These are phyloP conservation scores for Caenorhabditis tropicalis DNA, from an alignment of 1,140 invertebrate genomes.

Conservation along the genomic window DNA sequence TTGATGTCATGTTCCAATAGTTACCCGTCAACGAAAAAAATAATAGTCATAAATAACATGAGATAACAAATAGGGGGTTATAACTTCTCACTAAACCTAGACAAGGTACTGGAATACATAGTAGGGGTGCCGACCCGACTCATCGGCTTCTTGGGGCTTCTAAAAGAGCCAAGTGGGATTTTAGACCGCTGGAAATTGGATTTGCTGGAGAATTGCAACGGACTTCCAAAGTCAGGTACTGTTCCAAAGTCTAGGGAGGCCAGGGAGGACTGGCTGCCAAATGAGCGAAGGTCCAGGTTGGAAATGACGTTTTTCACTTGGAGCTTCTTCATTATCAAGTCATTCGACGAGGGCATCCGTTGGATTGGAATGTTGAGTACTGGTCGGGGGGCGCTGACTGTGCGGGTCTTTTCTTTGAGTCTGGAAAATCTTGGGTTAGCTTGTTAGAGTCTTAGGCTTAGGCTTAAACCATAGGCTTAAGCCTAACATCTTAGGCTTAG, in stretches of 20 bases:
- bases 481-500: too few relatives aligned
- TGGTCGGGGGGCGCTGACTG: neutral
- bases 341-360: conserved; percentile 35
- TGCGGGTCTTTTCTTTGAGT: conserved; percentile 24
- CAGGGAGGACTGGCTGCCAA: conserved; percentile 39
- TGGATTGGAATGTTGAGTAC: conserved; percentile 22
- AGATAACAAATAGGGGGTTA: too few relatives aligned
- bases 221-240: conserved; percentile 41
- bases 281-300: conserved; percentile 36
- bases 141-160: conserved; percentile 32
- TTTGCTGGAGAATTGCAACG: conserved; percentile 42
- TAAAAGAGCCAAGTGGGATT: conserved; percentile 32
- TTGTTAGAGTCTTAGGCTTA: too few relatives aligned
- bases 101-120: neutral
- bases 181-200: conserved; percentile 41
- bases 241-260: conserved; percentile 34
- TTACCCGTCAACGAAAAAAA: too few relatives aligned
- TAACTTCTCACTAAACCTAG: conserved; percentile 1
- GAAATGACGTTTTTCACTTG: conserved; percentile 44
- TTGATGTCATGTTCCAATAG: too few relatives aligned
- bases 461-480: too few relatives aligned
- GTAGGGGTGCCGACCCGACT: neutral
- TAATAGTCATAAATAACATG: too few relatives aligned
- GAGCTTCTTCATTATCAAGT: conserved; percentile 45
- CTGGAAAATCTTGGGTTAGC: too few relatives aligned